A percentile compares a stretch with the other conserved stretches of the same genome.
Evolutionary conservation across 2,797 vertebrate species (phyloP).

Genomic region (Sebastes wilsoni): DNA sequence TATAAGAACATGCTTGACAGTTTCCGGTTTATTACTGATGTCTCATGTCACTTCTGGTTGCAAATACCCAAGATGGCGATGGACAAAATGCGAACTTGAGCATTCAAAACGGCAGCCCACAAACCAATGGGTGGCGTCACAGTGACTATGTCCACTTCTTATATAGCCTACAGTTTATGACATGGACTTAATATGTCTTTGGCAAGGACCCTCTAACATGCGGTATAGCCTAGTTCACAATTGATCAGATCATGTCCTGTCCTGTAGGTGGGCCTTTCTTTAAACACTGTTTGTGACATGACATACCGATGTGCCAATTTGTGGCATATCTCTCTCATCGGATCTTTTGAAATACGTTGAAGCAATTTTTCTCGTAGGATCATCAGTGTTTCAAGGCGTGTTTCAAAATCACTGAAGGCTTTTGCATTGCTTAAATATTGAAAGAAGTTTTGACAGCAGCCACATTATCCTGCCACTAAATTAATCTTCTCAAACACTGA

Average conservation of each 20-base stretch:
- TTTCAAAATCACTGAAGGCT: conserved; percentile 27
- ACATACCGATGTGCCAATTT: background rate
- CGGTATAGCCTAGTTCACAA: background rate
- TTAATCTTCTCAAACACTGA: conserved; percentile 50
- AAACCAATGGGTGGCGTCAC: too few species aligned
- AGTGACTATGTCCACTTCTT: too few species aligned
- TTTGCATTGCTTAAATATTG: conserved; percentile 22
- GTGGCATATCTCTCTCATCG: background rate
- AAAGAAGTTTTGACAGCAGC: conserved; percentile 38
- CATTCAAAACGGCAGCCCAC: too few species aligned
- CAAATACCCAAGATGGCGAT: too few species aligned
- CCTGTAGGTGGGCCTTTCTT: background rate
- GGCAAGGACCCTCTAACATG: background rate
- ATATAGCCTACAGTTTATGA: too few species aligned
- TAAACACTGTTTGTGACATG: background rate
- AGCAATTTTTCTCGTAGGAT: conserved; percentile 11
- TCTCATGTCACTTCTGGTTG: too few species aligned
- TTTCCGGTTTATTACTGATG: too few species aligned
- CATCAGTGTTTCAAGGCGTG: conserved; percentile 29
- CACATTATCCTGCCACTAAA: conserved; percentile 50
- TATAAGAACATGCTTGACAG: too few species aligned
- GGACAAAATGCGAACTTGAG: too few species aligned
- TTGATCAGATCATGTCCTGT: background rate
- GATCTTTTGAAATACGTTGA: conserved; percentile 39
- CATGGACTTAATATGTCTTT: background rate